phyloP scores from a whole-genome alignment of 2,888 invertebrate genomes.

The Dioctria rufipes region DNA sequence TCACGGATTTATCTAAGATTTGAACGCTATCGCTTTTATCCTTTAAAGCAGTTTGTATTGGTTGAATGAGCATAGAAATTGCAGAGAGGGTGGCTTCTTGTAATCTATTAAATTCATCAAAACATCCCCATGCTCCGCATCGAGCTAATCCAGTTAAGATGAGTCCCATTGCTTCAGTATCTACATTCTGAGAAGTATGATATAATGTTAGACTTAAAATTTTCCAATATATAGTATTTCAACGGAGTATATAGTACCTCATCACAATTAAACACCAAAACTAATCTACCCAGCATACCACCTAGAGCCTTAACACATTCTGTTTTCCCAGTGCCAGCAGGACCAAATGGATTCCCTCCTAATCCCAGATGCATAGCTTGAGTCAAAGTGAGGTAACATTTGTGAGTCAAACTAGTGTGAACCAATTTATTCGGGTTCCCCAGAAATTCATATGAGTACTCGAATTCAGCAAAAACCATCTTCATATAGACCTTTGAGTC shows the following conservation, averaged over 20 bases:
- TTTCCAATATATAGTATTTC: conserved; percentile 11
- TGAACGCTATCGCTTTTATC: conserved; percentile 73
- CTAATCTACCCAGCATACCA: conserved; percentile 89
- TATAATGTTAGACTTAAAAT: not conserved
- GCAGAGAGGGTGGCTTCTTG: conserved; percentile 95
- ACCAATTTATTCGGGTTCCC: conserved; percentile 97
- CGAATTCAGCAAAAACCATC: conserved; percentile 95
- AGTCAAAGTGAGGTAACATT: conserved; percentile 96
- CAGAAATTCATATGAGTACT: conserved; percentile 98
- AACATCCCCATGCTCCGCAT: conserved; percentile 98
- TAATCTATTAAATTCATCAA: conserved; percentile 98
- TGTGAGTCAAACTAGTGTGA: conserved; percentile 95
- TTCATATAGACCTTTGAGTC: conserved; percentile 72
- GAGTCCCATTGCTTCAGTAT: conserved; percentile 94
- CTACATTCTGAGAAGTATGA: conserved; percentile 82
- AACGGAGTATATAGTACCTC: conserved; percentile 75
- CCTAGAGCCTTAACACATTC: conserved; percentile 98
- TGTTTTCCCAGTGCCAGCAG: conserved; percentile 99
- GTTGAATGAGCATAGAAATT: conserved; percentile 94
- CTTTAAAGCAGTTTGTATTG: conserved; percentile 88
- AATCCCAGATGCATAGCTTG: conserved; percentile 97
- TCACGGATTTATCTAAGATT: conserved; percentile 74
- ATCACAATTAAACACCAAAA: conserved; percentile 98
- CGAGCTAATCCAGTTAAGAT: conserved; percentile 94
- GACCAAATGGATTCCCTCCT: conserved; percentile 99